Conservation (phyloP, 2,888 invertebrate species). For the Chaitophorus viminalis region DNA sequence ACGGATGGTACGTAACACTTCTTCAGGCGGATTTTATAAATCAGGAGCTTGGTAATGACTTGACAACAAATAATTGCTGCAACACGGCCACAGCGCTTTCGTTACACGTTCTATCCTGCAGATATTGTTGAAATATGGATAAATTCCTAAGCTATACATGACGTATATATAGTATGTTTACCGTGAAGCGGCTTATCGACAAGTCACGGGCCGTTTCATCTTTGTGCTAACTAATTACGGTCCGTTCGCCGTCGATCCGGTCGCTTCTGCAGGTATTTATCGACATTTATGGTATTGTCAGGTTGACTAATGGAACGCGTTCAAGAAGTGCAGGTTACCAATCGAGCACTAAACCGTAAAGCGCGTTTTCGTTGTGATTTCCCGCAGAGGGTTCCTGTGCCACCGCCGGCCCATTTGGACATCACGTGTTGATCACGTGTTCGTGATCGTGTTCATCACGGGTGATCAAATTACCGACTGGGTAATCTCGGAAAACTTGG, state of each 20-base stretch:
- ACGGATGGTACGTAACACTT: no score
- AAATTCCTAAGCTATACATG: neutral
- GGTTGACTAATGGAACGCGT: constrained; percentile 11
- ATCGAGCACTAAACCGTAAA: neutral
- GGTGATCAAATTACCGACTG: neutral
- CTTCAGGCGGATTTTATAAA: no score
- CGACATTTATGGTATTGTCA: constrained; percentile 15
- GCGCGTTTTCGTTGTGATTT: neutral
- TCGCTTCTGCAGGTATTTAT: constrained; percentile 1
- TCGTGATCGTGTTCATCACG: no score
- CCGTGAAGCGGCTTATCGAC: neutral
- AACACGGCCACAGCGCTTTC: no score
- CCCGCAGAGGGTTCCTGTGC: neutral
- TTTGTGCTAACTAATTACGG: constrained; percentile 34
- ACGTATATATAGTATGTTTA: neutral
- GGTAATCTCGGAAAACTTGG: neutral
- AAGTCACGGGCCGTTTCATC: neutral
- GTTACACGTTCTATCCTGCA: no score
- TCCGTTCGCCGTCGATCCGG: neutral
- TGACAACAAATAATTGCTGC: no score
- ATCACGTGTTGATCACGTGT: neutral
- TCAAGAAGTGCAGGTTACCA: neutral
- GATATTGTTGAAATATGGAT: neutral
- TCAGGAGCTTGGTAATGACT: no score
- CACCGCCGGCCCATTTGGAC: neutral